Evolutionary conservation across 2,888 invertebrate species (phyloP).

Genomic region (Epinotia ramella): DNA sequence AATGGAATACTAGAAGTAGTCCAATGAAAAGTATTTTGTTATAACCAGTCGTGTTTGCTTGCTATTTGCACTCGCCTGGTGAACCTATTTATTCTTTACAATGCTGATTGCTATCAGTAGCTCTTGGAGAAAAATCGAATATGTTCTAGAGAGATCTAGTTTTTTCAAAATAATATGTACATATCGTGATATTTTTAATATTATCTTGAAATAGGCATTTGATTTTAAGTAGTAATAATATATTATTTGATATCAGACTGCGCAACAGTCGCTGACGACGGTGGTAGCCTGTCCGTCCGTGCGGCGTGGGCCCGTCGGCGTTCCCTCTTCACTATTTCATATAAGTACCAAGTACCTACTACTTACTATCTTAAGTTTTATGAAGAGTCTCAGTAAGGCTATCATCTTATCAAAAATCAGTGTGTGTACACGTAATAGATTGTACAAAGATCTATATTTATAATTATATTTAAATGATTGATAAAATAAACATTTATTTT

Average conservation of each 20-base stretch:
- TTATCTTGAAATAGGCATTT: slow-evolving; percentile 78
- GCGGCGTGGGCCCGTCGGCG: slow-evolving; percentile 39
- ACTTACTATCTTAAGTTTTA: slow-evolving; percentile 57
- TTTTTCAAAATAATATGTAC: slow-evolving; percentile 75
- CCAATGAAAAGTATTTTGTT: slow-evolving; percentile 46
- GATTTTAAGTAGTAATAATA: slow-evolving; percentile 72
- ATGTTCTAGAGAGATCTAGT: slow-evolving; percentile 57
- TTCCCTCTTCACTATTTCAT: slow-evolving; percentile 19
- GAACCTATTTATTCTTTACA: slow-evolving; percentile 37
- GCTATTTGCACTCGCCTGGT: slow-evolving; percentile 35
- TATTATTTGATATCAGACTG: slow-evolving; percentile 64
- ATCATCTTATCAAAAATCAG: slow-evolving; percentile 62
- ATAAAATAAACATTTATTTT: slow-evolving; percentile 84
- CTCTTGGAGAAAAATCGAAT: slow-evolving; percentile 34
- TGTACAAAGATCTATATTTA: slow-evolving; percentile 85
- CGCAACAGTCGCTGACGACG: slow-evolving; percentile 62
- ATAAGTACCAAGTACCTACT: slow-evolving; percentile 29
- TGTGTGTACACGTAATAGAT: slow-evolving; percentile 77
- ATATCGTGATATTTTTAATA: slow-evolving; percentile 84
- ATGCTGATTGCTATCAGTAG: slow-evolving; percentile 24
- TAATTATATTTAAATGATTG: slow-evolving; percentile 82
- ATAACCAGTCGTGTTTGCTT: slow-evolving; percentile 47
- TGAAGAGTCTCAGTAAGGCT: slow-evolving; percentile 68
- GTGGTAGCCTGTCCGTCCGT: slow-evolving; percentile 55
- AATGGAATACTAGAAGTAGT: slow-evolving; percentile 58